Evolutionary conservation across 2,888 invertebrate genomes (phyloP).

Genomic region (Orthosia incerta): DNA sequence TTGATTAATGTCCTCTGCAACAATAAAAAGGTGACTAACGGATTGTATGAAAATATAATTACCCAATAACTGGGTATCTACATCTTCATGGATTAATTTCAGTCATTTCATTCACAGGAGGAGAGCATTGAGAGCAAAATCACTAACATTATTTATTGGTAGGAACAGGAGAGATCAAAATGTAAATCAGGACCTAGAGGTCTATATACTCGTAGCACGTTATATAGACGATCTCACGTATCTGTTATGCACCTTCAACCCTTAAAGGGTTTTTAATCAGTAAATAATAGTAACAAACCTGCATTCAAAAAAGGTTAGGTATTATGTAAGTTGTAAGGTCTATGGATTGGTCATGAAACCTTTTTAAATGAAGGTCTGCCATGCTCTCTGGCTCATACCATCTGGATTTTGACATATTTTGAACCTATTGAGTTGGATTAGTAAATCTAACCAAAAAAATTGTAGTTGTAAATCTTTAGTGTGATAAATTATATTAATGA

Average conservation of each 20-base stretch:
- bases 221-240: too few relatives aligned
- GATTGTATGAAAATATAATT: neutral
- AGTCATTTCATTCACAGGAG: neutral
- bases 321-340: too few relatives aligned
- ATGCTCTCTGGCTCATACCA: conserved; percentile 42
- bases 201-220: neutral
- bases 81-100: neutral
- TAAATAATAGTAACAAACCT: too few relatives aligned
- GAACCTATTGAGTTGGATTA: conserved; percentile 32
- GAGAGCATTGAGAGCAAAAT: neutral
- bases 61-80: neutral
- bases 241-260: too few relatives aligned
- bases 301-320: too few relatives aligned
- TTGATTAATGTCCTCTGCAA: neutral
- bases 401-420: conserved; percentile 57
- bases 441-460: conserved; percentile 53
- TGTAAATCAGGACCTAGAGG: neutral
- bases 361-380: neutral
- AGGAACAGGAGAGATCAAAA: neutral
- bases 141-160: neutral
- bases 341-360: neutral
- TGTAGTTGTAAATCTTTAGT: conserved; percentile 58
- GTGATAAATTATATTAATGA: conserved; percentile 64
- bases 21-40: neutral
- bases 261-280: too few relatives aligned